A percentile compares a stretch with the other conserved stretches of the same genome.
Evolutionary conservation across 1,140 invertebrate genomes (phyloP).

Genomic region (Drosophila nebulosa): DNA sequence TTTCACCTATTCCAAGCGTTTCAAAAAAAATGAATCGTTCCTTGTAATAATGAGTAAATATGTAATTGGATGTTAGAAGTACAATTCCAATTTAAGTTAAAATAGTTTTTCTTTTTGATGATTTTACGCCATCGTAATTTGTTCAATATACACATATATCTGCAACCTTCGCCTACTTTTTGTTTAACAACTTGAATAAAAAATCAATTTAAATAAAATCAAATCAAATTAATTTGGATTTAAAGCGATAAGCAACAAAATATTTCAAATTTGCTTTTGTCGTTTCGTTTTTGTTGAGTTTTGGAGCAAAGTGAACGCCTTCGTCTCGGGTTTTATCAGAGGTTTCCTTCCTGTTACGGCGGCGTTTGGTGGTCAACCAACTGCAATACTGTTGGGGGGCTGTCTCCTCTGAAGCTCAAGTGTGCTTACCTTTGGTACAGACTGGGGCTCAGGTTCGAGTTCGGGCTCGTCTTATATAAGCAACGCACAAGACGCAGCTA

Average conservation of each 20-base stretch:
- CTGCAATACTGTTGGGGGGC: not conserved
- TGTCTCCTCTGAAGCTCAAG: conserved; percentile 7
- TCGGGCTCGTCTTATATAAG: conserved; percentile 3
- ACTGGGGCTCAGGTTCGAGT: not conserved
- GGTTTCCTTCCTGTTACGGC: conserved; percentile 32
- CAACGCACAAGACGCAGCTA: conserved; percentile 1
- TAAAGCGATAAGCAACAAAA: not conserved
- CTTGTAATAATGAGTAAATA: no score
- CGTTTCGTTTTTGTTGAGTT: not conserved
- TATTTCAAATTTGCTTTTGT: conserved; percentile 1
- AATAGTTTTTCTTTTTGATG: not conserved
- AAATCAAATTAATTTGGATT: conserved; percentile 12
- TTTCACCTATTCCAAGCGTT: no score
- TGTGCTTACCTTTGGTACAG: conserved; percentile 14
- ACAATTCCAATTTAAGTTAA: not conserved
- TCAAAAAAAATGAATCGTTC: no score
- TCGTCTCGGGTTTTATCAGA: not conserved
- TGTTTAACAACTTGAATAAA: not conserved
- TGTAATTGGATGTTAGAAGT: no score
- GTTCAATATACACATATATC: not conserved
- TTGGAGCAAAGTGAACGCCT: conserved; percentile 18
- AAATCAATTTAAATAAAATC: conserved; percentile 12
- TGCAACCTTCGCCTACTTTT: conserved; percentile 51
- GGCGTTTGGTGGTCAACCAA: conserved; percentile 5
- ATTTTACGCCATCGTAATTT: not conserved